These are phyloP conservation scores for Microcebus tavaratra DNA, from an alignment of 2,113 vertebrate genomes.

Conservation along the genomic window DNA sequence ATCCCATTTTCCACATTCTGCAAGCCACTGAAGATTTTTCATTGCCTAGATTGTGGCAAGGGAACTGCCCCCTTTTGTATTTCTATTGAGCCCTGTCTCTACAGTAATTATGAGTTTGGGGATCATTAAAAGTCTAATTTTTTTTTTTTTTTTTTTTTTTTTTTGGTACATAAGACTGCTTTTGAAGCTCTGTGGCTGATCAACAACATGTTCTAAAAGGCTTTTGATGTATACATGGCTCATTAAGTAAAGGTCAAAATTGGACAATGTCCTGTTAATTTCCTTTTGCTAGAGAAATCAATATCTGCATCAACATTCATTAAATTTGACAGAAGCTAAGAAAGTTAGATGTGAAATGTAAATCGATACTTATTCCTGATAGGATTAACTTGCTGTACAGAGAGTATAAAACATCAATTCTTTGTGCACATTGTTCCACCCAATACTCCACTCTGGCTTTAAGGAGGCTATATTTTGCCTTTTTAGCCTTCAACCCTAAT, in stretches of 20 bases:
- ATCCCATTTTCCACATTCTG: conserved; percentile 59
- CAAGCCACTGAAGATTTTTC: conserved; percentile 38
- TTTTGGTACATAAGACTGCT: neutral
- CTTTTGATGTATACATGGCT: conserved; percentile 73
- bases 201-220: conserved; percentile 59
- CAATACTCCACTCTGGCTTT: conserved; percentile 25
- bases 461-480: neutral
- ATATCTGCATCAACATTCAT: conserved; percentile 78
- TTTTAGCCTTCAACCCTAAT: conserved; percentile 1
- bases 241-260: conserved; percentile 79
- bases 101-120: conserved; percentile 65
- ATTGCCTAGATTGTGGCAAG: neutral
- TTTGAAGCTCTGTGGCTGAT: conserved; percentile 52
- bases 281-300: conserved; percentile 79
- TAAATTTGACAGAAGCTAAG: conserved; percentile 77
- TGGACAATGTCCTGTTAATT: conserved; percentile 78
- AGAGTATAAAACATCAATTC: conserved; percentile 66
- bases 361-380: conserved; percentile 75
- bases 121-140: conserved; percentile 56
- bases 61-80: conserved; percentile 17
- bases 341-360: conserved; percentile 76
- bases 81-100: conserved; percentile 47
- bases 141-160: neutral
- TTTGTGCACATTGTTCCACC: conserved; percentile 47
- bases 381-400: conserved; percentile 47